phyloP scores from a whole-genome alignment of 2,113 vertebrate species.

The Alces alces region DNA sequence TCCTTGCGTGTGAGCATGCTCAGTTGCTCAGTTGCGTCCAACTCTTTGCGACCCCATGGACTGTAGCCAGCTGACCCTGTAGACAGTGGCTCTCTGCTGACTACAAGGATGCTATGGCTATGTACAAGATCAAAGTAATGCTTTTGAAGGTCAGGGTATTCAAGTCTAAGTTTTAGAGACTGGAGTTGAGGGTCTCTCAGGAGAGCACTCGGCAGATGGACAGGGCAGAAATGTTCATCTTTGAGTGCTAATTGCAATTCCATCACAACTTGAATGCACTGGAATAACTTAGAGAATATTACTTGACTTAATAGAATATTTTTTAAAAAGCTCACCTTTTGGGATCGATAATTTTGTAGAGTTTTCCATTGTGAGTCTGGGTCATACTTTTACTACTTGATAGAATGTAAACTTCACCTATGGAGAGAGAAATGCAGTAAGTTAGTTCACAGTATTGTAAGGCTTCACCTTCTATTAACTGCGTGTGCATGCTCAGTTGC shows the following conservation, averaged over 20 bases:
- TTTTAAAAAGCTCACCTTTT: constrained; percentile 88
- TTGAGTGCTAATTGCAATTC: not conserved
- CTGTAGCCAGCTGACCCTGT: not conserved
- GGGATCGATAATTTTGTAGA: constrained; percentile 96
- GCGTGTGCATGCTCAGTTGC: not conserved
- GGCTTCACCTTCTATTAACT: not conserved
- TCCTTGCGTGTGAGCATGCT: not conserved
- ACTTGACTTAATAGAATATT: not conserved
- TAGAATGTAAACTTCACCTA: constrained; percentile 97
- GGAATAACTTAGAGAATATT: not conserved
- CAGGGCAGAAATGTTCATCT: not conserved
- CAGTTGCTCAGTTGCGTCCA: not conserved
- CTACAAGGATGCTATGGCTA: not conserved
- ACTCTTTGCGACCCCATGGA: not conserved
- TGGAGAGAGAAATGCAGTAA: constrained; percentile 54
- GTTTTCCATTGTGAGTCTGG: constrained; percentile 94
- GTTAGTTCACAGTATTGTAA: not conserved
- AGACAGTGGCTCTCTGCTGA: not conserved
- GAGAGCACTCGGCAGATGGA: accelerated
- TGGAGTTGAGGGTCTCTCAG: not conserved
- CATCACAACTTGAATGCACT: not conserved
- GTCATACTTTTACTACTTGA: constrained; percentile 96
- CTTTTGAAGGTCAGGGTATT: not conserved
- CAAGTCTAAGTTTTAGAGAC: not conserved
- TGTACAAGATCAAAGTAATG: not conserved